Evolutionary conservation across 2,113 vertebrate genomes (phyloP).

Genomic region (Percina caprodes): DNA sequence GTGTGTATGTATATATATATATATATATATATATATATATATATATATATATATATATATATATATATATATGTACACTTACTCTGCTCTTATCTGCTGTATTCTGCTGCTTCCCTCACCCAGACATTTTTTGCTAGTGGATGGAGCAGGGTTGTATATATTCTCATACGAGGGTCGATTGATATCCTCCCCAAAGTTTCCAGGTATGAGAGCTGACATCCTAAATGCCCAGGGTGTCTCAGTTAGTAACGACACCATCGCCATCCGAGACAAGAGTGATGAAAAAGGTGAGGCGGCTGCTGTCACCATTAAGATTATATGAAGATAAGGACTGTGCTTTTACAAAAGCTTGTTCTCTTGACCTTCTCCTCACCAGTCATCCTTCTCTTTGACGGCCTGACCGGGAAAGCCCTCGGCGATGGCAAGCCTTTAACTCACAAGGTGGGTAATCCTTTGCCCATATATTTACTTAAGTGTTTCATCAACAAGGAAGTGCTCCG

Average conservation of each 20-base stretch:
- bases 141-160: slow-evolving; percentile 92
- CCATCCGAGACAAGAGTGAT: slow-evolving; percentile 91
- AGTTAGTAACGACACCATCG: slow-evolving; percentile 93
- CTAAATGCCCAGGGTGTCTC: slow-evolving; percentile 91
- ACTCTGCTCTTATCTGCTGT: slow-evolving; percentile 6
- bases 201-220: slow-evolving; percentile 92
- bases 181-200: slow-evolving; percentile 92
- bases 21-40: too few species aligned
- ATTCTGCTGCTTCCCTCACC: slow-evolving; percentile 12
- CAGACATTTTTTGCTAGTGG: slow-evolving; percentile 94
- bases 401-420: slow-evolving; percentile 92
- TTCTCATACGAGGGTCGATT: slow-evolving; percentile 96
- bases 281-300: slow-evolving; percentile 86
- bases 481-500: background rate
- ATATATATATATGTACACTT: background rate
- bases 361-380: slow-evolving; percentile 83
- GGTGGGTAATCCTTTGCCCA: slow-evolving; percentile 79
- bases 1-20: too few species aligned
- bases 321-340: background rate
- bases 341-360: slow-evolving; percentile 8
- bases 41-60: too few species aligned
- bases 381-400: slow-evolving; percentile 92
- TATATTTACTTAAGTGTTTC: background rate
- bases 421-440: slow-evolving; percentile 93
- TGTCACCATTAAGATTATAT: background rate